Percentiles rank a stretch among this genome's conserved stretches.
These are phyloP conservation scores for Lates japonicus DNA, from an alignment of 2,797 vertebrate genomes.

Conservation along the genomic window DNA sequence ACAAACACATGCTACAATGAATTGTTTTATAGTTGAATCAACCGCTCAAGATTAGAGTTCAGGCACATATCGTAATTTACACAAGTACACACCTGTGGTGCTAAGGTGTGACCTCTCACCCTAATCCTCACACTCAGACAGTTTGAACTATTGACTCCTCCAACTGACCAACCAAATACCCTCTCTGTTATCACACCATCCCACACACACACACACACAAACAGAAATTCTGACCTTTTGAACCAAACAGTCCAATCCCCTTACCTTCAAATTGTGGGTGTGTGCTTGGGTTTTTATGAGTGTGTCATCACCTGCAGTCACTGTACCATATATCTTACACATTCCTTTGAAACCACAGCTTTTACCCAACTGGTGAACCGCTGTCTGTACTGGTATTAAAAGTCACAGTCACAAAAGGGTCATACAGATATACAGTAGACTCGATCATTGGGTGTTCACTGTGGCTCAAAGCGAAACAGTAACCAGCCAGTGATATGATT, in stretches of 20 bases:
- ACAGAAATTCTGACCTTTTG: conserved; percentile 22
- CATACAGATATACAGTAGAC: neutral
- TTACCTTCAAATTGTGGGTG: neutral
- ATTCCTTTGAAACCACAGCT: conserved; percentile 10
- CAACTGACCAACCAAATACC: conserved; percentile 35
- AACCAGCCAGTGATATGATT: neutral
- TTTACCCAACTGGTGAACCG: neutral
- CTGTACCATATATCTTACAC: neutral
- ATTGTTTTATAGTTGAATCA: too few relatives aligned
- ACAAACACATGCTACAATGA: too few relatives aligned
- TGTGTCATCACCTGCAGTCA: neutral
- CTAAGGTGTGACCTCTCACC: conserved; percentile 58
- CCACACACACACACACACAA: conserved; percentile 15
- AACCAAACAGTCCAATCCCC: conserved; percentile 37
- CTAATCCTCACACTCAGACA: conserved; percentile 57
- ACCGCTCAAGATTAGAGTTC: too few relatives aligned
- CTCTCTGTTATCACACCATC: conserved; percentile 4
- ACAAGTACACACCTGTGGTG: too few relatives aligned
- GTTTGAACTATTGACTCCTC: conserved; percentile 55
- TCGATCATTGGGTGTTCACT: neutral
- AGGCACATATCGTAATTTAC: too few relatives aligned
- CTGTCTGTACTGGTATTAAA: neutral
- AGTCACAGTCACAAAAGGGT: neutral
- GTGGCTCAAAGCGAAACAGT: neutral
- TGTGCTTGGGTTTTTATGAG: conserved; percentile 3